Base-by-base conservation (phyloP, 2,113 vertebrate genomes). In the Monarcha castaneiventris region DNA sequence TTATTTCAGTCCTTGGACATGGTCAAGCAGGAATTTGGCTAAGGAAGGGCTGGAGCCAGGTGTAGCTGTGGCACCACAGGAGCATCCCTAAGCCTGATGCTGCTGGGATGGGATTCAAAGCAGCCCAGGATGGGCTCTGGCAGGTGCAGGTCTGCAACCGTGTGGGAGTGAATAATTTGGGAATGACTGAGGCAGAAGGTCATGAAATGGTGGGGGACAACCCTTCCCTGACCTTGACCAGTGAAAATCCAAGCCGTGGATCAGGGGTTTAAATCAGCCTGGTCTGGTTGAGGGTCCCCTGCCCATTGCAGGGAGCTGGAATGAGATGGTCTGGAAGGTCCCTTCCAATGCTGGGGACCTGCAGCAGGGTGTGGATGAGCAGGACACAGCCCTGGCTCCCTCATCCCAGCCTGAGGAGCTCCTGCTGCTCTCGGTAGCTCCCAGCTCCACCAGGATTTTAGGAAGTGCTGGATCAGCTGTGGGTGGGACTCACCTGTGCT, bases 391-490 rank as follows among this genome's bases (percentile, higher is more conserved):
- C 29, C 43, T 51, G 15, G 4, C 39, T 88, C 35, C 61, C 51
- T 39, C 21, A n/a, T 6, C 62, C 44, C 54, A 22, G 35, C 37
- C 55, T 3, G 3, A 58, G 74, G n/a, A 69, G 59, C 55, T 74
- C 23, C 14, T 39, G 59, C 35, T 2, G 16, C 56, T 20, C 18
- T 35, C 5, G 1, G 71, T 69, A 90, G 61, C 66, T 14, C 15
- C 59, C 11, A 11, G 14, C 21, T 32, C 14, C 0, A 0, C 3
- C 3, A 2, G 25, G 21, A 4, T 62, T 94, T 82, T 49, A 46
- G 41, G 74, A 43, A 78, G 46, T 19, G 74, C 69, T 52, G 54
- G 15, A 61, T 23, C 78, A 83, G 80, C 73, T 48, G 46, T 10
- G 37, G 37, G 37, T 37, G 37, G 37, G 37, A 37, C 37, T 88